Conservation (phyloP, 2,113 vertebrate species). For the Oryzias javanicus region DNA sequence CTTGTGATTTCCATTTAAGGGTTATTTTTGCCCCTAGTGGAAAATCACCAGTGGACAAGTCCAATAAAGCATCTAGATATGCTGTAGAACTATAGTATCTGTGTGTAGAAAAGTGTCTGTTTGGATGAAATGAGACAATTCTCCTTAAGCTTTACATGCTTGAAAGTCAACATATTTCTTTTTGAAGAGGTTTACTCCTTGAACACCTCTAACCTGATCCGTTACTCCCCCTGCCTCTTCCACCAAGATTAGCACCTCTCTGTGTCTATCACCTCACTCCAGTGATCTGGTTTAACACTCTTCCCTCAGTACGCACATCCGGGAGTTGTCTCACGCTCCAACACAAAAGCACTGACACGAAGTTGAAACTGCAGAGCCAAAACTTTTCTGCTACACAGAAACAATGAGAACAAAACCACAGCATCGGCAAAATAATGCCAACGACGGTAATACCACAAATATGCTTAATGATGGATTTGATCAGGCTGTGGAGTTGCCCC, state of each 20-base stretch:
- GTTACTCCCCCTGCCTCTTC: constrained; percentile 19
- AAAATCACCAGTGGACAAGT: constrained; percentile 11
- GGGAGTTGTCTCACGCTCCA: constrained; percentile 1
- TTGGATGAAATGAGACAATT: neutral
- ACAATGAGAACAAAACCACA: constrained; percentile 35
- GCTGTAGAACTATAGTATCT: too few relatives aligned
- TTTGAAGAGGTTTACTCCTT: constrained; percentile 34
- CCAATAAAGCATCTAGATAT: constrained; percentile 9
- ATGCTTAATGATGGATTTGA: constrained; percentile 71
- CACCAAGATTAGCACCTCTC: constrained; percentile 37
- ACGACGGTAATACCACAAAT: constrained; percentile 65
- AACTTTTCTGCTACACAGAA: constrained; percentile 24
- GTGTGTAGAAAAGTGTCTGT: too few relatives aligned
- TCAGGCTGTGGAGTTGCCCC: constrained; percentile 68
- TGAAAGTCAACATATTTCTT: constrained; percentile 14
- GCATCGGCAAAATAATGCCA: constrained; percentile 67
- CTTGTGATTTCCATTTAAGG: constrained; percentile 51
- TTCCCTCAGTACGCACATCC: neutral
- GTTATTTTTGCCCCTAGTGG: neutral
- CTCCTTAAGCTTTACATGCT: constrained; percentile 11
- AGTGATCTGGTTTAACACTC: constrained; percentile 2
- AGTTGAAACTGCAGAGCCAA: constrained; percentile 43
- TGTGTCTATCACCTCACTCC: constrained; percentile 24
- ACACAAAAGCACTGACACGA: constrained; percentile 15
- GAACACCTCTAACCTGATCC: constrained; percentile 32